These are phyloP conservation scores for Tachysurus fulvidraco DNA, from an alignment of 2,113 vertebrate genomes.

Conservation along the genomic window DNA sequence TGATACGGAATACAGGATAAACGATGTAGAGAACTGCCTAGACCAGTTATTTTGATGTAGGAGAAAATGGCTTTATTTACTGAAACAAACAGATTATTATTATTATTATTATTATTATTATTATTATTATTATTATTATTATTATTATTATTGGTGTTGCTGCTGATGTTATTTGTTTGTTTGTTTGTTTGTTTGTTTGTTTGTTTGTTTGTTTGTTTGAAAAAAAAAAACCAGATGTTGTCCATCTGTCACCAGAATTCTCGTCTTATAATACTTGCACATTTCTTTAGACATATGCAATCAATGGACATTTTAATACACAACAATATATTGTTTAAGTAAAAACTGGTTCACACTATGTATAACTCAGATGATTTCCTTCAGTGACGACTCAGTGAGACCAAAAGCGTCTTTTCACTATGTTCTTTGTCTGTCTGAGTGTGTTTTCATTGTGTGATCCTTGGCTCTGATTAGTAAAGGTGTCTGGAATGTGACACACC, in stretches of 20 bases:
- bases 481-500: constrained; percentile 76
- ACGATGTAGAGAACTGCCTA: neutral
- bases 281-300: constrained; percentile 76
- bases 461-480: constrained; percentile 75
- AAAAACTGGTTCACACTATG: constrained; percentile 72
- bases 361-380: constrained; percentile 80
- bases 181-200: too few species aligned
- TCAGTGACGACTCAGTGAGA: constrained; percentile 82
- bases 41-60: neutral
- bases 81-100: neutral
- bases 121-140: neutral
- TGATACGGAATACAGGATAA: neutral
- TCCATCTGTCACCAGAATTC: neutral
- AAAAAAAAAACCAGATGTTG: too few species aligned
- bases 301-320: constrained; percentile 72
- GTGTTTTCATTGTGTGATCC: constrained; percentile 34
- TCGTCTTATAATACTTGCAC: neutral
- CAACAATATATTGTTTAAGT: constrained; percentile 64
- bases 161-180: neutral
- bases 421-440: constrained; percentile 53
- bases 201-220: too few species aligned
- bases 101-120: neutral
- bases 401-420: constrained; percentile 53
- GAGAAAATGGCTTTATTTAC: neutral
- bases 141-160: neutral